Conservation (phyloP, 53 echinoderm and acorn worm species). For the Zoroaster sp. region DNA sequence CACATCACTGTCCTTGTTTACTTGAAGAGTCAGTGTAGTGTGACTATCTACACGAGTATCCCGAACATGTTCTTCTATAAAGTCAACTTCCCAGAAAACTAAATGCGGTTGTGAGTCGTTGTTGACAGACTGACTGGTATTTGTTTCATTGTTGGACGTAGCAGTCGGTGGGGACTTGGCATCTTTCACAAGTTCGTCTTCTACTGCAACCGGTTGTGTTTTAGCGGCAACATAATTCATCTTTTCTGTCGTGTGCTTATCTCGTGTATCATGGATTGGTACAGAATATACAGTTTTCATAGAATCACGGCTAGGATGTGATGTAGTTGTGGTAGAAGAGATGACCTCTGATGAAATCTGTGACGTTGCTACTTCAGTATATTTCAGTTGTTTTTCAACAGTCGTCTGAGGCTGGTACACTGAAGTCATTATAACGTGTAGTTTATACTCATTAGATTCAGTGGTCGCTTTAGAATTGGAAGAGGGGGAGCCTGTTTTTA, state of each 20-base stretch:
- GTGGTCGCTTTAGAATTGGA: no score
- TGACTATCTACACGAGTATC: not conserved
- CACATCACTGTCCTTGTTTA: no score
- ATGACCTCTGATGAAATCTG: no score
- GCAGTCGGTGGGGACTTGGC: not conserved
- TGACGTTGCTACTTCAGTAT: no score
- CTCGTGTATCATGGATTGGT: not conserved
- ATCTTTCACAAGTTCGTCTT: not conserved
- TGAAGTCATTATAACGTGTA: no score
- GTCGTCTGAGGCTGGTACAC: no score
- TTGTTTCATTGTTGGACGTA: not conserved
- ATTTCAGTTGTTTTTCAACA: no score
- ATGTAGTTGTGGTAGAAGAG: no score
- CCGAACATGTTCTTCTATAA: not conserved
- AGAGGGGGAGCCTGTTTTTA: no score
- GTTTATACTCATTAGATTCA: no score
- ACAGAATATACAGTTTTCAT: not conserved
- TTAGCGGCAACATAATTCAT: not conserved
- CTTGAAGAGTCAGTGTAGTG: no score
- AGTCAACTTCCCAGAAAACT: not conserved
- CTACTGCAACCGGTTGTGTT: not conserved
- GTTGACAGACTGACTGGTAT: not conserved
- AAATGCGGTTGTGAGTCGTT: not conserved
- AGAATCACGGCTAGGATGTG: not conserved
- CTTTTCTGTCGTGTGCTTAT: not conserved